Conservation (phyloP, 2,797 vertebrate genomes). For the Danionella dracula region DNA sequence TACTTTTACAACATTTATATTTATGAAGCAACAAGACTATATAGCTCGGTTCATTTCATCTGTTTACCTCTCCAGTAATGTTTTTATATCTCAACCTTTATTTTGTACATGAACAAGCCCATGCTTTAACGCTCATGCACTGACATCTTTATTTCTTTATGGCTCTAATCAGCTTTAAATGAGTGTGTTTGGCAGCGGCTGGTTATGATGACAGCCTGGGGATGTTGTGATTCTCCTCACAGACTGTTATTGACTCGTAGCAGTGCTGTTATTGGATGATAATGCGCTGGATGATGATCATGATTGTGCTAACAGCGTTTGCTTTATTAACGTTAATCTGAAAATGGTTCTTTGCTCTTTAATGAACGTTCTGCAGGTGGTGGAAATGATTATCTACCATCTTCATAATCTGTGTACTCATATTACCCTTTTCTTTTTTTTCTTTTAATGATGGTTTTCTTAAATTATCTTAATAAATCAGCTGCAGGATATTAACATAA, state of each 20-base stretch:
- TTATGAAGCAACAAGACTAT: too few species aligned
- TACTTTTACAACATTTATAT: too few species aligned
- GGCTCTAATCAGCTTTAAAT: slow-evolving; percentile 1
- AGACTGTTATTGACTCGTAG: slow-evolving; percentile 10
- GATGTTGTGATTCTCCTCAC: slow-evolving; percentile 23
- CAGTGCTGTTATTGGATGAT: slow-evolving; percentile 35
- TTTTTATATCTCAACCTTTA: background rate
- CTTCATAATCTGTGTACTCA: slow-evolving; percentile 37
- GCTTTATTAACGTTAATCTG: slow-evolving; percentile 26
- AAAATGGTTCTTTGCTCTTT: slow-evolving; percentile 17
- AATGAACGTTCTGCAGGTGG: slow-evolving; percentile 33
- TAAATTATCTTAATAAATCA: too few species aligned
- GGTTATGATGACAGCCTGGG: slow-evolving; percentile 28
- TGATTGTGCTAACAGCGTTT: slow-evolving; percentile 41
- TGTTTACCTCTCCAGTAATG: too few species aligned
- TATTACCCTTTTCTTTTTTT: slow-evolving; percentile 16
- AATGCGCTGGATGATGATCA: slow-evolving; percentile 47
- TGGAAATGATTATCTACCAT: slow-evolving; percentile 27
- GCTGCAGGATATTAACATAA: too few species aligned
- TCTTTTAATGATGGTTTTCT: too few species aligned
- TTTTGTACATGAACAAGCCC: background rate
- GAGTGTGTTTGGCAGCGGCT: slow-evolving; percentile 27
- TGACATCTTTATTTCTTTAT: background rate
- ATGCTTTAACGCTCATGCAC: slow-evolving; percentile 7
- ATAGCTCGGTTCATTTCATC: too few species aligned